These are phyloP conservation scores for Spondyliosoma cantharus DNA, from an alignment of 2,797 vertebrate genomes.

Conservation along the genomic window DNA sequence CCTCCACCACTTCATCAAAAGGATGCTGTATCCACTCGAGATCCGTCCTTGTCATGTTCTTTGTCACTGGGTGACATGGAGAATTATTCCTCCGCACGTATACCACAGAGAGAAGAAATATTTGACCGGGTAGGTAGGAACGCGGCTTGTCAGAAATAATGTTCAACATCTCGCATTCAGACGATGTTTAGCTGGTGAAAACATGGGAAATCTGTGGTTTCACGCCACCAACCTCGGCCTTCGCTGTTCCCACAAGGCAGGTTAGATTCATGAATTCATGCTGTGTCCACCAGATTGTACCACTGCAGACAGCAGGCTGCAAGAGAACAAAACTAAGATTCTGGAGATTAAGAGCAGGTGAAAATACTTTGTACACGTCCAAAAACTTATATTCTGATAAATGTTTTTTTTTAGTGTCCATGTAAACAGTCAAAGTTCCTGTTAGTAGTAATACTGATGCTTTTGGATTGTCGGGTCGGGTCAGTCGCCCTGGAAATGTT, in stretches of 20 bases:
- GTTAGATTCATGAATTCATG: slow-evolving; percentile 14
- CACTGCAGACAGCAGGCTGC: slow-evolving; percentile 13
- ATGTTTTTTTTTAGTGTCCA: too few species aligned
- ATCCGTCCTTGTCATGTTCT: slow-evolving; percentile 37
- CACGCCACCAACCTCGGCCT: slow-evolving; percentile 4
- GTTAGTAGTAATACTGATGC: too few species aligned
- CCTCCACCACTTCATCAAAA: slow-evolving; percentile 37
- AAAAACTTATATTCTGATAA: too few species aligned
- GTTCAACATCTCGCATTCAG: background rate
- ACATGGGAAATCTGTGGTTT: slow-evolving; percentile 6
- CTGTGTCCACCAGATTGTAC: slow-evolving; percentile 25
- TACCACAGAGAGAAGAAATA: background rate
- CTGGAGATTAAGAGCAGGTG: background rate
- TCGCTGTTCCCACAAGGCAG: slow-evolving; percentile 6
- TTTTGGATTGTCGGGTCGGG: too few species aligned
- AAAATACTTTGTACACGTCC: too few species aligned
- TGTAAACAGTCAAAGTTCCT: too few species aligned
- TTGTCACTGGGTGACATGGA: background rate
- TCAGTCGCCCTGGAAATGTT: too few species aligned
- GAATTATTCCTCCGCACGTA: background rate
- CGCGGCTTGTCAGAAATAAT: background rate
- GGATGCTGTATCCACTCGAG: slow-evolving; percentile 27
- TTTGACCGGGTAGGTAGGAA: background rate
- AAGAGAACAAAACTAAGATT: slow-evolving; percentile 30
- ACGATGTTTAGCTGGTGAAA: slow-evolving; percentile 18